phyloP scores from a whole-genome alignment of 2,113 vertebrate genomes.

The Anguilla japonica region DNA sequence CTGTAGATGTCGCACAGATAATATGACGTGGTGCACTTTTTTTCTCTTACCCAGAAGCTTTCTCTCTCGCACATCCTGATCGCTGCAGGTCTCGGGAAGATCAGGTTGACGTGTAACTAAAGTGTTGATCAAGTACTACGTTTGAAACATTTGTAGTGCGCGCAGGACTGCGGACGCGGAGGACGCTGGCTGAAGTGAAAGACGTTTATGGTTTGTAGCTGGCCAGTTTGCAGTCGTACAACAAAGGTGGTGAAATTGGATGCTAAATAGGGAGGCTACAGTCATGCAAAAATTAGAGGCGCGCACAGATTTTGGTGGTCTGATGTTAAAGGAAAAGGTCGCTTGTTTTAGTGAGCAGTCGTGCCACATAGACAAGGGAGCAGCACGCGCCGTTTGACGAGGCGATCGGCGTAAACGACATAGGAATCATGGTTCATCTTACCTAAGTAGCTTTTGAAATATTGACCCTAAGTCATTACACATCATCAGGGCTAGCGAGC shows the following conservation, averaged over 20 bases:
- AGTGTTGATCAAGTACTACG: neutral
- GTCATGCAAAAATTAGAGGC: neutral
- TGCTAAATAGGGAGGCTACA: neutral
- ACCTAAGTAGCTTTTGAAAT: neutral
- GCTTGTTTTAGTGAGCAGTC: neutral
- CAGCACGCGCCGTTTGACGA: neutral
- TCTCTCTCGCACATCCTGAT: neutral
- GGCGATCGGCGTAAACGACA: neutral
- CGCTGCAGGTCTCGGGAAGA: neutral
- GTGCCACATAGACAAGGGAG: neutral
- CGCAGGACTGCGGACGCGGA: neutral
- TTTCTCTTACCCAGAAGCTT: neutral
- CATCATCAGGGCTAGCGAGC: neutral
- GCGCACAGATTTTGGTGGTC: neutral
- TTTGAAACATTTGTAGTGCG: neutral
- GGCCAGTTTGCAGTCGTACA: neutral
- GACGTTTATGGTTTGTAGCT: neutral
- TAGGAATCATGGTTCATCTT: neutral
- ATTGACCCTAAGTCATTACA: neutral
- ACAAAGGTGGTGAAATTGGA: neutral
- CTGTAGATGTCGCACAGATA: slow-evolving; percentile 28
- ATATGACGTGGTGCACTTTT: slow-evolving; percentile 40
- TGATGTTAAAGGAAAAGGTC: neutral
- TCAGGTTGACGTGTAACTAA: slow-evolving; percentile 24
- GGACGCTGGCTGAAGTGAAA: neutral